These are phyloP conservation scores for Peromyscus eremicus DNA, from an alignment of 2,797 vertebrate species.

Conservation along the genomic window DNA sequence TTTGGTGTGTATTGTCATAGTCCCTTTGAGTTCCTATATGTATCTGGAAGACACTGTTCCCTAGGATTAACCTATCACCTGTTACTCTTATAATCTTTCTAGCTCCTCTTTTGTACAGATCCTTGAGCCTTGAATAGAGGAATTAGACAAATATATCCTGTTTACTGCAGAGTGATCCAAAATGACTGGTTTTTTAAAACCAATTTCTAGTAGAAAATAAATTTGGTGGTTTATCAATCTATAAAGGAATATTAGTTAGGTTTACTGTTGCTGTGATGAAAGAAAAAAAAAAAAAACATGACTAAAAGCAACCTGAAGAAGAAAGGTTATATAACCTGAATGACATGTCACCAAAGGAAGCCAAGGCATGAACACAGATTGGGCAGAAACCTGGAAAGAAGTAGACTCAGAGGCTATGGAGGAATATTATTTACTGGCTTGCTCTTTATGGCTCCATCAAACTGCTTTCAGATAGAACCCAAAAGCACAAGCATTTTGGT, in stretches of 20 bases:
- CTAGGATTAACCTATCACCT: neutral
- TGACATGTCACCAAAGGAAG: neutral
- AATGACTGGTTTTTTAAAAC: neutral
- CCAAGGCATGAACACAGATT: neutral
- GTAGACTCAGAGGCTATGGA: neutral
- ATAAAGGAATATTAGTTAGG: neutral
- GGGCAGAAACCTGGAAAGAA: neutral
- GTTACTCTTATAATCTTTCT: neutral
- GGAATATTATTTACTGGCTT: neutral
- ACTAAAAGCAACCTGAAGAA: neutral
- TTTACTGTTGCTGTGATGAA: too few relatives aligned
- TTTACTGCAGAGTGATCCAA: neutral
- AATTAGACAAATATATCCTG: too few relatives aligned
- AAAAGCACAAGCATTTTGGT: neutral
- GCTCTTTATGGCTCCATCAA: rapidly evolving
- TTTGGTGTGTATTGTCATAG: neutral
- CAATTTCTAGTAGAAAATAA: neutral
- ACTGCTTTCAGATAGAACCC: neutral
- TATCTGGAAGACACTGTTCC: neutral
- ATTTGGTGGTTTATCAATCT: neutral
- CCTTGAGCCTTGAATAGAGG: neutral
- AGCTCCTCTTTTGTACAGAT: too few relatives aligned
- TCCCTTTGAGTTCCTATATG: neutral
- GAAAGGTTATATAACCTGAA: neutral
- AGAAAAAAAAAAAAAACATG: neutral